Conservation (phyloP, 2,797 vertebrate genomes). For the Melanotaenia nigrans region DNA sequence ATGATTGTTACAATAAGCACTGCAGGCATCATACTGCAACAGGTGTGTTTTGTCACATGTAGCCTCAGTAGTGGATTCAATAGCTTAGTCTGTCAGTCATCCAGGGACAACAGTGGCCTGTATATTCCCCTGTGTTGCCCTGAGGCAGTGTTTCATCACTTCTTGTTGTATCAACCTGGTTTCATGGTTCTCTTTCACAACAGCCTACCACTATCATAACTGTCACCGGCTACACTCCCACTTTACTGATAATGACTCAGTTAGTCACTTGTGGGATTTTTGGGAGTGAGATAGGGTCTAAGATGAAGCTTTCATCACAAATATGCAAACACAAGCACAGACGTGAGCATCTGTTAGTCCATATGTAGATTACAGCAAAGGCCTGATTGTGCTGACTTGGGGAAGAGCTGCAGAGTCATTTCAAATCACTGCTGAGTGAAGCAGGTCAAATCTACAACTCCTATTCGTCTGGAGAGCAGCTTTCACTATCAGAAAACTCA, state of each 20-base stretch:
- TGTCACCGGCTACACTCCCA: background rate
- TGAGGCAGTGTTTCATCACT: slow-evolving; percentile 52
- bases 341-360: slow-evolving; percentile 67
- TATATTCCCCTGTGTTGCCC: slow-evolving; percentile 55
- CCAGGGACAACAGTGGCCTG: slow-evolving; percentile 42
- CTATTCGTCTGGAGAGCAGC: slow-evolving; percentile 37
- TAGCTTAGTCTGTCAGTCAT: slow-evolving; percentile 55
- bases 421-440: slow-evolving; percentile 53
- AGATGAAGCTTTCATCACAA: slow-evolving; percentile 38
- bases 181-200: slow-evolving; percentile 42
- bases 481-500: slow-evolving; percentile 26
- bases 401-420: slow-evolving; percentile 43
- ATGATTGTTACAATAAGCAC: slow-evolving; percentile 47
- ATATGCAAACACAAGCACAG: slow-evolving; percentile 63
- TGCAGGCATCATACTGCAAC: slow-evolving; percentile 35
- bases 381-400: slow-evolving; percentile 66
- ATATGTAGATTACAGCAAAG: slow-evolving; percentile 70
- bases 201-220: slow-evolving; percentile 22
- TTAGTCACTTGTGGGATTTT: slow-evolving; percentile 29
- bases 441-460: slow-evolving; percentile 42
- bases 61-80: slow-evolving; percentile 49
- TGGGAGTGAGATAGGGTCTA: slow-evolving; percentile 16
- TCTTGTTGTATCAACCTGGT: slow-evolving; percentile 20
- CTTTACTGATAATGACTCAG: slow-evolving; percentile 16
- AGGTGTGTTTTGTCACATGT: slow-evolving; percentile 62